Base-by-base conservation (phyloP, 2,113 vertebrate species). In the Stegostoma tigrinum region DNA sequence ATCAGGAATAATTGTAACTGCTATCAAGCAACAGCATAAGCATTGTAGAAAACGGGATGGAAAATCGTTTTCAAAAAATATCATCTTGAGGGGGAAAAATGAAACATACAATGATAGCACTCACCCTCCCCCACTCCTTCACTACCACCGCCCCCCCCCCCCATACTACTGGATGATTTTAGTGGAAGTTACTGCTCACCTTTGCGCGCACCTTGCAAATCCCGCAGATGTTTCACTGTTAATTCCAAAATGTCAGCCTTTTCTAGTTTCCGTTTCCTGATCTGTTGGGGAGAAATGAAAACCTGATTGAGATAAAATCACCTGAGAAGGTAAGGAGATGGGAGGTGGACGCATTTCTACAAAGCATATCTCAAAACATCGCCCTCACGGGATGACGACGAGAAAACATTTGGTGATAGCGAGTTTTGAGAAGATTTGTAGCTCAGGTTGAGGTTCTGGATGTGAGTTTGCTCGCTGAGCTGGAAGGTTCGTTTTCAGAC, bases 201-300 rank as follows among this genome's bases (percentile, higher is more conserved):
- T 97, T 97, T 97, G n/a, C 96, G 30, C 0, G 96, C 97, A 95
- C 96, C 98, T 96, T 99, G 98, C 45, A 99, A 97, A 96, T 98
- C 98, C 96, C 97, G 98, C 83, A 99, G 96, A 96, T 99, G 98
- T 96, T 98, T 98, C 95, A 99, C 98, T 5, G 98, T 99, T 64
- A 99, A 97, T 96, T 99, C 98, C 96, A 99, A 95, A 96, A 99
- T 99, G 38, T 99, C 98, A 0, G 98, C 98, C 96, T 99, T 99
- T 96, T 99, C 98, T 96, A 99, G 93, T 96, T 99, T 99, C 70
- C 98, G 98, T 95, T 99, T 99, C 48, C 98, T 97, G 96, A 99
- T 99, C 98, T 99, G 96, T 5, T 15, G 68, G 55, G 61, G 5
- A 86, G 6, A 19, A 38, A 95, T 34, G 23, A 17, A 27, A 3